Evolutionary conservation across 2,888 invertebrate genomes (phyloP), one percentile per base, ranked within the genome.

Genomic region (Frankliniella fusca): DNA sequence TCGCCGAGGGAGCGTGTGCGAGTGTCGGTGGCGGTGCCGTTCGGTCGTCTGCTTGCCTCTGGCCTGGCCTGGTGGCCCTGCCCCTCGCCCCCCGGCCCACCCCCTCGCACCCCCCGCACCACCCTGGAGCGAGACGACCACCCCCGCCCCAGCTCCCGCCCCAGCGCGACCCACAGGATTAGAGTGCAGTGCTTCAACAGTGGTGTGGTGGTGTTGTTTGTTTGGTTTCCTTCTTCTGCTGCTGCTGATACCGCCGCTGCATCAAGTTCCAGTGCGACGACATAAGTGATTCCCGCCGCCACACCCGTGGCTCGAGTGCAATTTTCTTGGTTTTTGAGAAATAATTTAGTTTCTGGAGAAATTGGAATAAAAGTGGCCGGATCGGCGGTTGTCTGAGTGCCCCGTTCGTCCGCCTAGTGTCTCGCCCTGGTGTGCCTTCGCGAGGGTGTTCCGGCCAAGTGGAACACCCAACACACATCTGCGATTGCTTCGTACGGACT

Each of bases 401-500:
- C 18, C n/a, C 61, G 61, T 20, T 18, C 61, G 61, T 11, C 18
- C 20, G n/a, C 15, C 20, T 18, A 61, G 61, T 7, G 61, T 18
- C 20, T 61, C 61, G 61, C n/a, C 61, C 61, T 61, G 61, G 61
- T 61, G 61, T 61, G 61, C 61, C 61, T 20, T 20, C 20, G 61
- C 18, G 61, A 61, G 61, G 61, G 61, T 61, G 61, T 61, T 61
- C 61, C 61, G 61, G 61, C 18, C 61, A 18, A 18, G 61, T 61
- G 61, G 61, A 61, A 61, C 61, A 61, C 61, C 61, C 61, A 61
- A 61, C 61, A 61, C 61, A 18, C 70, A 27, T 23, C 23, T 76
- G 70, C 70, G 27, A 76, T 76, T 76, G 70, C 70, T 23, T 76
- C 70, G 23, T 76, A 76, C 70, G 70, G 70, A 76, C 70, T 76